Conservation (phyloP, 2,888 invertebrate species). For the Cosmorhoe ocellata region DNA sequence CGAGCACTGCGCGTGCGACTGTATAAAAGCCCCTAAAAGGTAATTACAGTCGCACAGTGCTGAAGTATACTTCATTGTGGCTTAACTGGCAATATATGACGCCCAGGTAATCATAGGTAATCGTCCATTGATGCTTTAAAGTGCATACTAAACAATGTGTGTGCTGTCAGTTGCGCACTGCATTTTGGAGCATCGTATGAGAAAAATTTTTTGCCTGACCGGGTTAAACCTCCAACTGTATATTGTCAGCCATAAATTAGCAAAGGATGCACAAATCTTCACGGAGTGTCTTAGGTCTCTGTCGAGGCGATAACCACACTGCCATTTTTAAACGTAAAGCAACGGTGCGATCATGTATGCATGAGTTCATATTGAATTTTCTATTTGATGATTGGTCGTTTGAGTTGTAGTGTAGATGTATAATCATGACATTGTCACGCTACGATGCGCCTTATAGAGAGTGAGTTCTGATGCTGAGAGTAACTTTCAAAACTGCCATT, state of each 20-base stretch:
- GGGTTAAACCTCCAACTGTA: no score
- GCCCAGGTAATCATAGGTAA: no score
- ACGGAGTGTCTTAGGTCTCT: slow-evolving; percentile 70
- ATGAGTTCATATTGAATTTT: slow-evolving; percentile 51
- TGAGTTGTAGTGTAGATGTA: slow-evolving; percentile 42
- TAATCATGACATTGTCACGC: slow-evolving; percentile 47
- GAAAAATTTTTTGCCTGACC: no score
- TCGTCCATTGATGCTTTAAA: no score
- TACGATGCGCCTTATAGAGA: slow-evolving; percentile 65
- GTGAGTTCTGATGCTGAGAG: slow-evolving; percentile 40
- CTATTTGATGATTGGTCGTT: slow-evolving; percentile 38
- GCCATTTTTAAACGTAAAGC: slow-evolving; percentile 71
- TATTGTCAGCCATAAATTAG: slow-evolving; percentile 54
- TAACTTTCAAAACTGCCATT: slow-evolving; percentile 79
- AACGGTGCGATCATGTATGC: slow-evolving; percentile 62
- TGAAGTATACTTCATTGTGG: slow-evolving; percentile 7
- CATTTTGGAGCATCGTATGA: no score
- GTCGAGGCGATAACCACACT: slow-evolving; percentile 66
- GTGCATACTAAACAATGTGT: no score
- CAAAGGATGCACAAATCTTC: slow-evolving; percentile 71
- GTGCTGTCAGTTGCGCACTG: no score
- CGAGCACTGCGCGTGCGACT: background rate
- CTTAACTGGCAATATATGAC: slow-evolving; percentile 5
- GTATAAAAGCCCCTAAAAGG: background rate
- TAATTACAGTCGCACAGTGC: background rate